Conservation (phyloP, 2,797 vertebrate species). For the Phoeniculus purpureus region DNA sequence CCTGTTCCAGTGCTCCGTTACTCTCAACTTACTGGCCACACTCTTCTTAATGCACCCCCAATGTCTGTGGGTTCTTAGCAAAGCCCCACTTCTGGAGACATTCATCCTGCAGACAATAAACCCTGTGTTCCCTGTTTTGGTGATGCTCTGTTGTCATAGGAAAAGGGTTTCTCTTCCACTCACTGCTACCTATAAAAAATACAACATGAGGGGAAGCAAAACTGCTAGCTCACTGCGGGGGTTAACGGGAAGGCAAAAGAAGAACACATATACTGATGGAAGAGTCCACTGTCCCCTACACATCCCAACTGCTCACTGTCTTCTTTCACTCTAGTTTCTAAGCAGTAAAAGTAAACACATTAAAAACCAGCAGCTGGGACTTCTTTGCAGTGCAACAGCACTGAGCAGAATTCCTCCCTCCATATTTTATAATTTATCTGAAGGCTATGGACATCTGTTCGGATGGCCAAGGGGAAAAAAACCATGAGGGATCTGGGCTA, state of each 20-base stretch:
- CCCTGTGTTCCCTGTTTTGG: neutral
- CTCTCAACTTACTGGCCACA: no score
- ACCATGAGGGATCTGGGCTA: conserved; percentile 49
- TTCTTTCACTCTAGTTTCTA: neutral
- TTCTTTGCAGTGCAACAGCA: neutral
- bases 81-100: neutral
- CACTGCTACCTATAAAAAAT: neutral
- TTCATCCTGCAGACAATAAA: neutral
- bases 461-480: conserved; percentile 29
- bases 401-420: neutral
- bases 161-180: neutral
- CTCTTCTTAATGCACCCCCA: no score
- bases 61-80: neutral
- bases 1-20: no score
- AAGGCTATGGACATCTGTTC: conserved; percentile 62
- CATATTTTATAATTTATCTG: conserved; percentile 56
- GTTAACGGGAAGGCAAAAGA: neutral
- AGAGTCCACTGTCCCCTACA: neutral
- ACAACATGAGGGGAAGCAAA: neutral
- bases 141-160: neutral
- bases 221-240: neutral
- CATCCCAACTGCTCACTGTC: neutral
- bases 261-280: neutral
- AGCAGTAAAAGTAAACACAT: neutral
- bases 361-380: neutral